Base-by-base conservation (phyloP, 2,888 invertebrate species). In the Amiota minor region DNA sequence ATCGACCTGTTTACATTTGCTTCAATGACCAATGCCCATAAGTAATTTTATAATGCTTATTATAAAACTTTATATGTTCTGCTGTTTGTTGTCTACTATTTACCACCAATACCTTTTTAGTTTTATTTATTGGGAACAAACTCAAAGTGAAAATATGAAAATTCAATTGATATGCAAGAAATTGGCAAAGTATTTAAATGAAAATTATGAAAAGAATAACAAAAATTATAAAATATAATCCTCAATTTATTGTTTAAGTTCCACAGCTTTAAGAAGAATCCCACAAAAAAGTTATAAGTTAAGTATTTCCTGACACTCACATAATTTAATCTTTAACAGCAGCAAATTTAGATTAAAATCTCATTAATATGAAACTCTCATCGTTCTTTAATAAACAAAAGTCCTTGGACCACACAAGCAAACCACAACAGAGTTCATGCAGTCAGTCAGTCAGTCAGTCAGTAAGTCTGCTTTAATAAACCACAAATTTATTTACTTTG, bases 41-140 rank as follows among this genome's bases (percentile, higher is more conserved):
- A 12, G 47, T 49, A 65, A 14, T 9, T 49, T 12, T 49, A 65
- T 68, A 68, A 68, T 68, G 35, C 35, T 53, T 35, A 68, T 68
- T 68, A 53, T 53, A 35, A 2, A 35, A 6, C 35, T 35, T 35
- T 35, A 35, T 35, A 4, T 35, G 35, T 35, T 35, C 35, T 35
- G 35, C 2, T 35, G 35, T 35, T 8, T 35, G 35, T 35, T 35
- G 6, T 35, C 35, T 35, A 6, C 35, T 35, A 8, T 6, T 35
- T 35, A 6, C 6, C 35, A 35, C 85, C 83, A 83, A 83, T 83
- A 81, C 82, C 82, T 83, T 85, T 79, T 74, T 74, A 71, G 80
- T 75, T 76, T 86, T 6, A 35, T 8, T 35, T 86, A 83, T 83
- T 83, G 85, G 83, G 79, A 73, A 83, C 82, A 82, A 20, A 53